These are phyloP conservation scores for Tipula lateralis DNA, from an alignment of 2,888 invertebrate species.

Conservation along the genomic window DNA sequence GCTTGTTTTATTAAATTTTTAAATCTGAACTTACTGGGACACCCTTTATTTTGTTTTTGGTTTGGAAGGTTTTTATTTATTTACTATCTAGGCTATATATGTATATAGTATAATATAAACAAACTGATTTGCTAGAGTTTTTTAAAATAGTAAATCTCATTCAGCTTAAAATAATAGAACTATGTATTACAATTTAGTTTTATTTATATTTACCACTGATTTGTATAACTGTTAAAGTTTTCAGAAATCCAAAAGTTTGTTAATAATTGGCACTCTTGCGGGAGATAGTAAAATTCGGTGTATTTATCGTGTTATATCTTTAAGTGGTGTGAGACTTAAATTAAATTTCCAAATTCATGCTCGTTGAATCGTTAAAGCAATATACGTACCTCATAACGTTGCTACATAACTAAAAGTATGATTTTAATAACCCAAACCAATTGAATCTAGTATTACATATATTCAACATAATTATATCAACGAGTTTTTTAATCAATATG, in stretches of 20 bases:
- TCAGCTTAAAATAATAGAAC: background rate
- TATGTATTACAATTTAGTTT: background rate
- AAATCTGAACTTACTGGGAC: too few species aligned
- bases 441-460: too few species aligned
- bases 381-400: too few species aligned
- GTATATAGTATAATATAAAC: background rate
- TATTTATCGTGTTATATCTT: background rate
- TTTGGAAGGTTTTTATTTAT: background rate
- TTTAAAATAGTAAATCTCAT: background rate
- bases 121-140: background rate
- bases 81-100: background rate
- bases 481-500: too few species aligned
- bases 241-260: background rate
- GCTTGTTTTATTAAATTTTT: background rate
- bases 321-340: too few species aligned
- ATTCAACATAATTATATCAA: too few species aligned
- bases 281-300: background rate
- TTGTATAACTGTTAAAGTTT: background rate
- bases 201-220: background rate
- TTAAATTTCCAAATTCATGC: too few species aligned
- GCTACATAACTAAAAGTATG: too few species aligned
- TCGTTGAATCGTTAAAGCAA: too few species aligned
- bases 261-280: background rate
- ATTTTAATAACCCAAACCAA: too few species aligned
- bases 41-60: background rate